Base-by-base conservation (phyloP, 2,797 vertebrate genomes). In the Anguilla anguilla region DNA sequence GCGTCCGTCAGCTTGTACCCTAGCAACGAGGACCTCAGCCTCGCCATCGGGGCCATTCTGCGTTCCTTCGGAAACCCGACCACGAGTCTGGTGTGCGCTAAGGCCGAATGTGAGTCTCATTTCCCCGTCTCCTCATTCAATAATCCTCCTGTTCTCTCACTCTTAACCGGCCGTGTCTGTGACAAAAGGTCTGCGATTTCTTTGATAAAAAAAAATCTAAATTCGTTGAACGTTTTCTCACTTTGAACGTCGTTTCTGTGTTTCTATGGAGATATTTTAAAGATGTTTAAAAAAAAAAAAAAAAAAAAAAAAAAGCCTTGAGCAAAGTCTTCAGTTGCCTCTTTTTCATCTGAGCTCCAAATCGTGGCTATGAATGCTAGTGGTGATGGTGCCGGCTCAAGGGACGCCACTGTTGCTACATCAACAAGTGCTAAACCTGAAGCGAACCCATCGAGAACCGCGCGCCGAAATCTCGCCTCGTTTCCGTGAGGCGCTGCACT, bases 41-140 rank as follows among this genome's bases (percentile, higher is more conserved):
- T 96, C 87, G 96, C 96, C 0, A 95, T 97, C 87, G 96, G 96
- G 11, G 95, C 97, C 92, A 97, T 99, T 91, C 95, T 99, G 91
- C 94, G 94, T 90, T 96, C 95, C 86, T 96, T 97, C 91, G 95
- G 95, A 91, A 95, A 95, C 92, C 98, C 97, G 28, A 97, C 97
- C 0, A 96, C 97, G 90, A 98, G 98, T 93, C 96, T 98, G 89
- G 95, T 99, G 93, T 99, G 98, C 0, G 97, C 98, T 93, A 98
- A 98, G 94, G 97, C 98, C 7, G 98, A 99, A 92, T 99, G 98
- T 99, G 93, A 97, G 98, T 93, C 77, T 81, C 17, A 6, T 79
- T 46, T 79, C 17, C 46, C 0, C 22, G 22, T 53, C 77, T 31
- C n/a, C 1, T 69, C 11, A 25, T 53, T 22, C 15, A 59, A 15